phyloP scores from a whole-genome alignment of 2,113 vertebrate species.

The Archilochus colubris region DNA sequence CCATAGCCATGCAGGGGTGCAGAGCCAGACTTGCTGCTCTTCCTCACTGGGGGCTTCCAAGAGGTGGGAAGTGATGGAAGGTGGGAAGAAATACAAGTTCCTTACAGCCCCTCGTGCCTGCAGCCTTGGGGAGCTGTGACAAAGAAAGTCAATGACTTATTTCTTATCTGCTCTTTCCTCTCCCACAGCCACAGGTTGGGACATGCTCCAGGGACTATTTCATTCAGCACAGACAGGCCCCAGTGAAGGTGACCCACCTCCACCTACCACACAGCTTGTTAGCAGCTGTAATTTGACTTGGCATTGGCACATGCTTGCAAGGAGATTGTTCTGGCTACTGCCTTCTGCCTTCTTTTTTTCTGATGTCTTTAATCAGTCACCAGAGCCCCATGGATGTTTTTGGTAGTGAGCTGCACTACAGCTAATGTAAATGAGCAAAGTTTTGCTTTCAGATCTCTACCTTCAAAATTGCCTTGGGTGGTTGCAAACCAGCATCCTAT shows the following conservation, averaged over 20 bases:
- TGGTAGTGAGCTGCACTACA: not conserved
- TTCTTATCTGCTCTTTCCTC: not conserved
- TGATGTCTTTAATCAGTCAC: accelerated
- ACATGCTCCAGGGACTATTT: not conserved
- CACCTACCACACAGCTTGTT: not conserved
- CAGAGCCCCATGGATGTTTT: not conserved
- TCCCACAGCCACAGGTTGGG: not conserved
- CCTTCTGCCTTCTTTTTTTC: not conserved
- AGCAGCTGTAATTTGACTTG: not conserved
- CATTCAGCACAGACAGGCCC: not conserved
- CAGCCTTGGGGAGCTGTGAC: not conserved
- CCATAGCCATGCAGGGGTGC: accelerated
- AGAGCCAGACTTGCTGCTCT: not conserved
- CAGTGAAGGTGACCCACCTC: not conserved
- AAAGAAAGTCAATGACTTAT: not conserved
- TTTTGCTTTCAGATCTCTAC: not conserved
- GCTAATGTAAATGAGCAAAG: not conserved
- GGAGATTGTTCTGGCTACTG: not conserved
- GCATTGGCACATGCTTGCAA: not conserved
- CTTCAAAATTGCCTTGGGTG: not conserved
- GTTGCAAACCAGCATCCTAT: not conserved
- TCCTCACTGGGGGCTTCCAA: not conserved
- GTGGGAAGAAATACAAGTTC: accelerated
- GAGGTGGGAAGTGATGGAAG: not conserved
- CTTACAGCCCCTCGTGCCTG: accelerated